Conservation (phyloP, 2,113 vertebrate genomes). For the Neoarius graeffei region DNA sequence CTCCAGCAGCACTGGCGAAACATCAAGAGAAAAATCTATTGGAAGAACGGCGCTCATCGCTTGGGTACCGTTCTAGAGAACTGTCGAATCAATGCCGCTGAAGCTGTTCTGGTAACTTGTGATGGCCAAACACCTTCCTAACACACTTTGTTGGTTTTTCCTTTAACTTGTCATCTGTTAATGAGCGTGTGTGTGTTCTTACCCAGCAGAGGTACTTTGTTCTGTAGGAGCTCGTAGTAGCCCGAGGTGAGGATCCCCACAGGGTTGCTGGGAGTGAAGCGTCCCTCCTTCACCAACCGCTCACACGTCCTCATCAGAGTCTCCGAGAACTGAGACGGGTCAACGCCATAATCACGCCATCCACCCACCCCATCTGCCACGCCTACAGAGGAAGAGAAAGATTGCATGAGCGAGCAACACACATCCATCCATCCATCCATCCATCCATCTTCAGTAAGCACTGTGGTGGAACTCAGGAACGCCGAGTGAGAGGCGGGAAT, state of each 20-base stretch:
- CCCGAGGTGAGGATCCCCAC: constrained; percentile 94
- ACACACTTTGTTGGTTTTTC: background rate
- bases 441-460: no score
- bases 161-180: background rate
- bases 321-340: constrained; percentile 97
- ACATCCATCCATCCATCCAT: background rate
- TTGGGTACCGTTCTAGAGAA: background rate
- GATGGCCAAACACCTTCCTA: background rate
- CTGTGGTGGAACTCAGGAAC: background rate
- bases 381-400: constrained; percentile 69
- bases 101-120: background rate
- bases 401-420: background rate
- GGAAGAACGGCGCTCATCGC: background rate
- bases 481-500: background rate
- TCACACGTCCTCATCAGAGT: constrained; percentile 97
- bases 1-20: no score
- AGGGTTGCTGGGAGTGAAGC: constrained; percentile 90
- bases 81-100: background rate
- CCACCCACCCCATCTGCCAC: constrained; percentile 97
- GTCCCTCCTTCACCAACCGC: constrained; percentile 94
- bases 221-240: constrained; percentile 95
- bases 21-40: background rate
- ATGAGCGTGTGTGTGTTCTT: constrained; percentile 60
- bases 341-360: constrained; percentile 98
- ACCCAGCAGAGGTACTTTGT: constrained; percentile 98